Base-by-base conservation (phyloP, 1,140 invertebrate genomes). In the Caenorhabditis inopinata region DNA sequence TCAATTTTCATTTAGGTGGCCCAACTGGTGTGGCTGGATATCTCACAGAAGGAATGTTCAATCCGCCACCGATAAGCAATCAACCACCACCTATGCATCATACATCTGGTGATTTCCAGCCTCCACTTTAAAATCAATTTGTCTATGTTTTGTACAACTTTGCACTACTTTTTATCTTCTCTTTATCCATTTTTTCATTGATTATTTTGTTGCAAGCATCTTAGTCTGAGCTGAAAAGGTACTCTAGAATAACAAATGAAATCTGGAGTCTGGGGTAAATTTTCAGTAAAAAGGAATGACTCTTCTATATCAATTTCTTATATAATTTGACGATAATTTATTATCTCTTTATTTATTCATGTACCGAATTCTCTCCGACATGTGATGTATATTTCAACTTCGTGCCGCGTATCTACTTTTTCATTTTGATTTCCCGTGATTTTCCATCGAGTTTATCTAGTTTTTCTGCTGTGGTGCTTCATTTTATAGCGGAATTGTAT, bases 11-110 rank as follows among this genome's bases (percentile, higher is more conserved):
- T 76, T 21, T 21, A 76, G 75, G 74, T 4, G 79, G 73, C 14
- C 21, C 46, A 23, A 80, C 79, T 1, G 73, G 73, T n/a, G 35
- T 75, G 1, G 73, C 73, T 49, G 79, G 79, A 12, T 80, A 80
- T 46, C 68, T 80, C 4, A 51, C 73, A 3, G 49, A 76, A 32
- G 79, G 68, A 58, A 73, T 74, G 58, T 73, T 74, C 73, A 79
- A 74, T 38, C 46, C 48, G 7, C 68, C 74, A 29, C 73, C 58
- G 12, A 62, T 73, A 18, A 75, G 11, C 6, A 47, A 51, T 23
- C 68, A 49, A 25, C 79, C 79, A 18, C 79, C 79, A 6, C 79
- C 73, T 16, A 49, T 47, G 27, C 47, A 47, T 2, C 47, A 16
- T 2, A 16, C 27, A 3, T 29, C 23, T n/a, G 47, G 42, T 12